These are phyloP conservation scores for Plagiodera versicolora DNA, from an alignment of 2,888 invertebrate species.

Conservation along the genomic window DNA sequence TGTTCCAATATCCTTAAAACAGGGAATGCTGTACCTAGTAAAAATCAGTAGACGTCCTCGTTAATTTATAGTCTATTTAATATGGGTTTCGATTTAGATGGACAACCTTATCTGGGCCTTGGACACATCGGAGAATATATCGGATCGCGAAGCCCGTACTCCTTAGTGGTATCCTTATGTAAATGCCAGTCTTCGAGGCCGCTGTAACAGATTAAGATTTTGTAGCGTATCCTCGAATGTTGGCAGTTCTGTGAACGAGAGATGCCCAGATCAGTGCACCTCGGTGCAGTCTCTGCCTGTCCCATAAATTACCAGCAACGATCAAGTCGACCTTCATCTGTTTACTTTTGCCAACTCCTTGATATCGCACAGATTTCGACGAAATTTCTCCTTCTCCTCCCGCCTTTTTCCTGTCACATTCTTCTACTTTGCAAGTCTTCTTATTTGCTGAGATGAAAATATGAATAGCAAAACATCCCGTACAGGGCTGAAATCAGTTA, in stretches of 20 bases:
- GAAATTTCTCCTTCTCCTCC: no score
- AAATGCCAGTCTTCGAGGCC: conserved; percentile 37
- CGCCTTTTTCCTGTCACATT: no score
- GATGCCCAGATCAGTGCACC: conserved; percentile 23
- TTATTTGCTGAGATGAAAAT: no score
- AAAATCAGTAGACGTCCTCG: no score
- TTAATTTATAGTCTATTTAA: no score
- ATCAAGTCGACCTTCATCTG: conserved; percentile 39
- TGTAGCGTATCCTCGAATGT: conserved; percentile 25
- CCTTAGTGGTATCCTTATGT: conserved; percentile 16
- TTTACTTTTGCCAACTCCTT: conserved; percentile 25
- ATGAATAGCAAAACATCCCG: no score
- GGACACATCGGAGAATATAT: neutral
- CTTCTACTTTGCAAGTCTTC: neutral
- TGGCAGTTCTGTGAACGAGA: conserved; percentile 26
- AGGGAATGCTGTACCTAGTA: no score
- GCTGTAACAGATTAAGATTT: conserved; percentile 45
- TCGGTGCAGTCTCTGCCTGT: conserved; percentile 33
- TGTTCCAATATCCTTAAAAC: no score
- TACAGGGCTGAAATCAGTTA: no score
- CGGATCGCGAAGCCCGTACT: neutral
- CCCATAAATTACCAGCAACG: conserved; percentile 40
- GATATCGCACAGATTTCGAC: neutral
- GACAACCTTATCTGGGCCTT: no score
- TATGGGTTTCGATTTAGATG: no score